Evolutionary conservation across 2,888 invertebrate species (phyloP).

Genomic region (Ormyrus thymus): DNA sequence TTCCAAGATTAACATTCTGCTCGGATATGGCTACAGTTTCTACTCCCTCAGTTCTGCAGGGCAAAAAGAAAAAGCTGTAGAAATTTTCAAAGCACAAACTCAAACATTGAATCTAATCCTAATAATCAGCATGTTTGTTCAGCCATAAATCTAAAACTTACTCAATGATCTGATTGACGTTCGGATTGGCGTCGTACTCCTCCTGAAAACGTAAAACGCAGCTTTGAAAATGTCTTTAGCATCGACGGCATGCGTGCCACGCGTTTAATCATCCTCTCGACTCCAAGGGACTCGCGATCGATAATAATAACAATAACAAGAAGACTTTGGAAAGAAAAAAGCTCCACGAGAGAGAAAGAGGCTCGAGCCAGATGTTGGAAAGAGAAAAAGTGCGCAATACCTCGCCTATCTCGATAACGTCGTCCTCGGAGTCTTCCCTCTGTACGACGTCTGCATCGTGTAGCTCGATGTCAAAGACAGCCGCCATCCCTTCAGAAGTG

Average conservation of each 20-base stretch:
- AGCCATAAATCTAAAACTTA: constrained; percentile 77
- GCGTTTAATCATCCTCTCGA: constrained; percentile 40
- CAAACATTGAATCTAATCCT: no score
- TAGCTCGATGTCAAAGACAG: constrained; percentile 94
- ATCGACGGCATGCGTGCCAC: constrained; percentile 32
- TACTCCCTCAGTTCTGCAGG: constrained; percentile 76
- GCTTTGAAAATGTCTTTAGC: not conserved
- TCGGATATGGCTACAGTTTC: constrained; percentile 84
- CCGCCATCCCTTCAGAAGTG: constrained; percentile 79
- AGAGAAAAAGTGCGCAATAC: constrained; percentile 75
- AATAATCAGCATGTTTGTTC: not conserved
- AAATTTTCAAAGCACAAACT: no score
- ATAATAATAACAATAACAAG: constrained; percentile 32
- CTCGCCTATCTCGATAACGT: constrained; percentile 92
- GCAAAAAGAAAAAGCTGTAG: not conserved
- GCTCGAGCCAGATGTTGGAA: no score
- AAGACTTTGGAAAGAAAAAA: not conserved
- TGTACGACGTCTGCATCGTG: constrained; percentile 82
- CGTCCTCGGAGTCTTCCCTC: constrained; percentile 90
- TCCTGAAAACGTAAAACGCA: constrained; percentile 77
- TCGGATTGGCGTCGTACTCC: constrained; percentile 87
- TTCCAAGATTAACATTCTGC: constrained; percentile 88
- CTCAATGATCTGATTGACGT: constrained; percentile 86
- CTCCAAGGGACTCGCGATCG: constrained; percentile 39
- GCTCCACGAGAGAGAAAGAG: no score